Base-by-base conservation (phyloP, 92 coral and sea anemone species). In the Scolanthus callimorphus region DNA sequence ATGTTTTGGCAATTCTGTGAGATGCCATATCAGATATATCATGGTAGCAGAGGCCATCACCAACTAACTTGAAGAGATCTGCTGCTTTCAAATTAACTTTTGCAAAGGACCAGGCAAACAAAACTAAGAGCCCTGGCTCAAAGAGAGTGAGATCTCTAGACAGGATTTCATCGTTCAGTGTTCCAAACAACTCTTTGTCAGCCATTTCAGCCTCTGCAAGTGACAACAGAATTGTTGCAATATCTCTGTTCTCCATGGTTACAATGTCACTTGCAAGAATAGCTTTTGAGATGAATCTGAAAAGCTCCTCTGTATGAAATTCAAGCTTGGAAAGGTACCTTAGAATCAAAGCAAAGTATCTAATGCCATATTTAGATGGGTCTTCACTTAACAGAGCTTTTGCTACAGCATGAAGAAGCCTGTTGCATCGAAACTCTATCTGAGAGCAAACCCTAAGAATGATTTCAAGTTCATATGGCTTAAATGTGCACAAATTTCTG, bases 101-200 rank as follows among this genome's bases (percentile, higher is more conserved):
- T n/a, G 75, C 75, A 68, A 68, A 68, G 0, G 75, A 68, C 75
- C 75, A 68, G 17, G 75, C 75, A 57, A 68, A 68, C n/a, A 68
- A 44, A 6, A 57, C 75, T 2, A 68, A 37, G 19, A 55, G 75
- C 13, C 65, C 75, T 34, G 75, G 64, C 28, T 68, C 75, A 46
- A 25, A 68, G 55, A 21, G 39, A 11, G 51, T 24, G 37, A 54
- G 31, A 29, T 57, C 58, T 27, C 75, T 4, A 2, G 46, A 39
- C 4, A 68, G 20, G 9, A 68, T 68, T 29, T 68, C 65, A 15
- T 46, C 75, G 25, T 57, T 55, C 1, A 68, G 49, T 17, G 75
- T 49, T 17, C 28, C 22, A 43, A 68, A 68, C 19, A 68, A 31
- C 24, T 55, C 39, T 8, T 17, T 11, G 31, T 68, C 65, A 26